phyloP scores from a whole-genome alignment of 2,113 vertebrate species.

The Lonchura striata region DNA sequence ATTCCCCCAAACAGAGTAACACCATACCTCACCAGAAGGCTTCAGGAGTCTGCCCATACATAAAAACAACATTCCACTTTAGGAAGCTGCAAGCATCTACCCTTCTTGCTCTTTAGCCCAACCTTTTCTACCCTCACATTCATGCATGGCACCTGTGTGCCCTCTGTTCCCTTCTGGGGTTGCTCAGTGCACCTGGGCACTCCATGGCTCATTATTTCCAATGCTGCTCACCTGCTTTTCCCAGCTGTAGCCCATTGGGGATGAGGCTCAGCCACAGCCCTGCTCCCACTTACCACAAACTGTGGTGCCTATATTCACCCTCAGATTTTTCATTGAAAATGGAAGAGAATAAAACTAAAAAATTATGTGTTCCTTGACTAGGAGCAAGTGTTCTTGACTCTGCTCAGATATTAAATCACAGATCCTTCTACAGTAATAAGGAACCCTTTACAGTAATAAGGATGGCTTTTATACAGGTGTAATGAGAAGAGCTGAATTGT shows the following conservation, averaged over 20 bases:
- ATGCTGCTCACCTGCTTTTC: neutral
- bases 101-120: neutral
- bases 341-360: neutral
- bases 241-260: neutral
- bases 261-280: neutral
- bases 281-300: neutral
- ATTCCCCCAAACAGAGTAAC: neutral
- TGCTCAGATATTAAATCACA: neutral
- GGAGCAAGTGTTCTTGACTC: neutral
- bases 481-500: neutral
- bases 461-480: neutral
- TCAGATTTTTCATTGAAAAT: neutral
- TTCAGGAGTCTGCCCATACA: neutral
- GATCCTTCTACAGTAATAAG: neutral
- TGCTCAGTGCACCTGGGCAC: neutral
- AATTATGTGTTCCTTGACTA: neutral
- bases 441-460: neutral
- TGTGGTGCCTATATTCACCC: neutral
- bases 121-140: neutral
- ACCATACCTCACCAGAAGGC: neutral
- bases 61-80: fast-evolving
- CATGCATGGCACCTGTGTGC: neutral
- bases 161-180: neutral
- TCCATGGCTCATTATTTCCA: neutral
- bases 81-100: neutral